Percentiles rank a stretch among this genome's conserved stretches.
phyloP scores from a whole-genome alignment of 2,113 vertebrate species.

The Stomatorhinus ivindoensis region DNA sequence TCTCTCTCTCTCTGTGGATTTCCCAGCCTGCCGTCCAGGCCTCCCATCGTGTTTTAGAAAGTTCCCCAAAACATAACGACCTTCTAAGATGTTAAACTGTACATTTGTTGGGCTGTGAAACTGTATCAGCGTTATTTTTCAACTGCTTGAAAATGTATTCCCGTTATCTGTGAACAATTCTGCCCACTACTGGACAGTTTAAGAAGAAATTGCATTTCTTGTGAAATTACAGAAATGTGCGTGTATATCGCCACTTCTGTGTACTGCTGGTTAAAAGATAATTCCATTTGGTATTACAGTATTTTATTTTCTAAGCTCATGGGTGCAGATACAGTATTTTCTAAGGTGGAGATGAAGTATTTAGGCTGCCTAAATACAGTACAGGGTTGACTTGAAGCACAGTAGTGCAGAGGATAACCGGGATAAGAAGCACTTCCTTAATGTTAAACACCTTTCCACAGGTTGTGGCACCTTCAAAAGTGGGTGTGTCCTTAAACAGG shows the following conservation, averaged over 20 bases:
- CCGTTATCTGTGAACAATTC: neutral
- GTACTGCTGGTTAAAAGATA: neutral
- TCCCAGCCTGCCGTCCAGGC: neutral
- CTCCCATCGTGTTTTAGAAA: neutral
- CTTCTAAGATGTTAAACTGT: neutral
- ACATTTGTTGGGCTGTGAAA: neutral
- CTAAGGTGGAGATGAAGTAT: neutral
- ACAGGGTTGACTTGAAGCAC: neutral
- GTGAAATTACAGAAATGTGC: neutral
- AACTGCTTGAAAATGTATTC: neutral
- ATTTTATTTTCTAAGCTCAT: neutral
- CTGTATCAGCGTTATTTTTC: neutral
- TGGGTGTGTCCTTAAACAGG: neutral
- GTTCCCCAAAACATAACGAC: neutral
- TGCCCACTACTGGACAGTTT: neutral
- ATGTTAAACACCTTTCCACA: neutral
- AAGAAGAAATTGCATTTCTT: neutral
- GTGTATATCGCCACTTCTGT: neutral
- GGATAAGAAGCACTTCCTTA: neutral
- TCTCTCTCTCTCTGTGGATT: neutral
- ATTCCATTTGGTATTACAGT: neutral
- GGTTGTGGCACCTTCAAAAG: neutral
- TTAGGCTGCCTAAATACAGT: neutral
- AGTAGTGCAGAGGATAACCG: neutral
- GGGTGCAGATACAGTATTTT: neutral